These are phyloP conservation scores for Noctua pronuba DNA, from an alignment of 2,888 invertebrate genomes.

Conservation along the genomic window DNA sequence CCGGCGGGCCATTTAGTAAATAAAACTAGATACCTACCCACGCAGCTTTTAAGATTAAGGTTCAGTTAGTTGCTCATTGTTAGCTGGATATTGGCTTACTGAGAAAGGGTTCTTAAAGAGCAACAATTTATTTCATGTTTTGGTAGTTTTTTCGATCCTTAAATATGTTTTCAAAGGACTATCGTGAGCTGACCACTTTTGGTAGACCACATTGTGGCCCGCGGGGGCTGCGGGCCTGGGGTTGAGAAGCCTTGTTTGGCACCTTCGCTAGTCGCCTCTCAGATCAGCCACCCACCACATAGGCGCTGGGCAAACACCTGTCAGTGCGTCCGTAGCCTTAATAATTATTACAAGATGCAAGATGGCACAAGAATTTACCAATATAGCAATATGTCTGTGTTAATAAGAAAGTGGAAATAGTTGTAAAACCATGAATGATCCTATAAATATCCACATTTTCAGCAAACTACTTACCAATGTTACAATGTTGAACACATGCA, in stretches of 20 bases:
- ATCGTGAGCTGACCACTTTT: too few relatives aligned
- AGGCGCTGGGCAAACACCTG: background rate
- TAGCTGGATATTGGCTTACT: too few relatives aligned
- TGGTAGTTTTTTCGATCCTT: too few relatives aligned
- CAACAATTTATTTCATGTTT: too few relatives aligned
- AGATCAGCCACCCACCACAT: background rate
- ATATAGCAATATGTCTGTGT: background rate
- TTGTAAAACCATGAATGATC: background rate
- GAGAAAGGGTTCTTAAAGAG: too few relatives aligned
- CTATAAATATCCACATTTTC: constrained; percentile 26
- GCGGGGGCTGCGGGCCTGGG: too few relatives aligned
- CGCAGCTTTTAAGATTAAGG: too few relatives aligned
- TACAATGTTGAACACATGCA: constrained; percentile 82
- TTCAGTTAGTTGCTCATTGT: too few relatives aligned
- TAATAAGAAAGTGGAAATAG: background rate
- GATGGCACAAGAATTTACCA: background rate
- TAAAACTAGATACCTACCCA: too few relatives aligned
- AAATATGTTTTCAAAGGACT: too few relatives aligned
- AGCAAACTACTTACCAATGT: constrained; percentile 45
- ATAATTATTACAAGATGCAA: background rate
- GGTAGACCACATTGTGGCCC: too few relatives aligned
- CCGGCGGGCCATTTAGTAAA: too few relatives aligned
- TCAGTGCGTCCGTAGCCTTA: background rate
- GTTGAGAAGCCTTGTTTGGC: background rate
- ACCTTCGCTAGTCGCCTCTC: background rate